phyloP scores from a whole-genome alignment of 2,797 vertebrate species.

The Galagoides demidoff region DNA sequence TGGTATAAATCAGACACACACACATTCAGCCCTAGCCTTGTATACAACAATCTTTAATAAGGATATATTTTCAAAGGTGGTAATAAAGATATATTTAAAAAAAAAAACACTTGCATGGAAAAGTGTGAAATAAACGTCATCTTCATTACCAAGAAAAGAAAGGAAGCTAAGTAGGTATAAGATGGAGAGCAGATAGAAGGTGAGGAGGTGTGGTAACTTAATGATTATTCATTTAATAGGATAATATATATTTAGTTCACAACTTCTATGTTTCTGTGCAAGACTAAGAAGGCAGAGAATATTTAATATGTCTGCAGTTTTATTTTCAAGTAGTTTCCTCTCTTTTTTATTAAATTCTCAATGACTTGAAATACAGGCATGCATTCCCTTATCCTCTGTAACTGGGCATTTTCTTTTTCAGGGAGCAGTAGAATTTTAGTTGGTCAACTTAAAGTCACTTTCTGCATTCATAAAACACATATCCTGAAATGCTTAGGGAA shows the following conservation, averaged over 20 bases:
- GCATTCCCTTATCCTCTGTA: neutral
- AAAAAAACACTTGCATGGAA: neutral
- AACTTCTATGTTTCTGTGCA: constrained; percentile 17
- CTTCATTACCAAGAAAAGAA: neutral
- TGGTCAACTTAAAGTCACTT: constrained; percentile 17
- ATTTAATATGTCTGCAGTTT: neutral
- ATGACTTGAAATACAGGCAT: neutral
- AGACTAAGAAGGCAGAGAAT: neutral
- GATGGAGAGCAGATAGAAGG: neutral
- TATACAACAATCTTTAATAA: neutral
- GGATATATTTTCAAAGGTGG: no score
- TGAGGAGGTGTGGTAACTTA: neutral
- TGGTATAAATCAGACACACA: constrained; percentile 80
- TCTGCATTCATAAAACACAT: neutral
- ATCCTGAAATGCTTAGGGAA: neutral
- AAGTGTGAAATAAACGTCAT: neutral
- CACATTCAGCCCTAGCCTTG: constrained; percentile 43
- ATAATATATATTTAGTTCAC: neutral
- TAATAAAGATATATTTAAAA: neutral
- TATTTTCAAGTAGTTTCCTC: neutral
- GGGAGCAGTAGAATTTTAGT: neutral
- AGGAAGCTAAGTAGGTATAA: neutral
- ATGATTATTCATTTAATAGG: neutral
- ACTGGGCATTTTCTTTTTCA: neutral
- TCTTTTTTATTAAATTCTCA: neutral